A percentile compares a stretch with the other conserved stretches of the same genome.
These are phyloP conservation scores for Desmophyllum pertusum DNA, from an alignment of 92 coral and sea anemone genomes.

Conservation along the genomic window DNA sequence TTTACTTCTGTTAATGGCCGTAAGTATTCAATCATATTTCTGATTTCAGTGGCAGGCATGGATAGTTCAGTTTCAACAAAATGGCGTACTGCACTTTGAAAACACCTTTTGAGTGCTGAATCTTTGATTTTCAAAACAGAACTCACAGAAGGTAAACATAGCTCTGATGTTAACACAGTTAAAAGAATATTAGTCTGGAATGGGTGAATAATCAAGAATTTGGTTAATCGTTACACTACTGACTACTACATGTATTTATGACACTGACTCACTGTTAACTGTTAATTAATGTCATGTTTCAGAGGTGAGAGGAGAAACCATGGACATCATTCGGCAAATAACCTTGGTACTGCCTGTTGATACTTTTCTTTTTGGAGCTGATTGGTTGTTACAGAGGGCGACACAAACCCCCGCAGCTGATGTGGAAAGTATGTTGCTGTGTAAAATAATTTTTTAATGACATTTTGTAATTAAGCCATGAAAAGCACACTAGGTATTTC, in stretches of 20 bases:
- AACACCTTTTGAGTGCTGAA: too few species aligned
- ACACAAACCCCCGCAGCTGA: conserved; percentile 14
- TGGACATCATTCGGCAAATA: conserved; percentile 76
- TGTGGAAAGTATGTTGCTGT: conserved; percentile 12
- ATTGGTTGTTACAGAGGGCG: conserved; percentile 67
- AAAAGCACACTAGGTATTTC: background rate
- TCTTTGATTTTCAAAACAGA: too few species aligned
- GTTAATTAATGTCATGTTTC: conserved; percentile 10
- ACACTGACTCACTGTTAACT: too few species aligned
- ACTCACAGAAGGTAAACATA: too few species aligned
- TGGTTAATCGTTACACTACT: too few species aligned
- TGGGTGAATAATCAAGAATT: too few species aligned
- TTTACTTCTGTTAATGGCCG: conserved; percentile 76
- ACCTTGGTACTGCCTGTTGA: conserved; percentile 76
- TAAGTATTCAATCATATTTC: conserved; percentile 36
- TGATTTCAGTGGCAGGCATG: background rate
- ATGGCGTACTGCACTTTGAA: too few species aligned
- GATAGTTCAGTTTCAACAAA: too few species aligned
- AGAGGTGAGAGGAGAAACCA: conserved; percentile 86
- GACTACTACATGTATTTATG: too few species aligned
- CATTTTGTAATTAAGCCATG: too few species aligned
- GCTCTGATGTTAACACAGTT: too few species aligned
- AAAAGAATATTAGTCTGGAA: too few species aligned
- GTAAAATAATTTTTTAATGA: background rate
- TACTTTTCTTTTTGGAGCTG: conserved; percentile 79